Evolutionary conservation across 2,113 vertebrate species (phyloP), one percentile per base, ranked within the genome.

Genomic region (Gadus macrocephalus): DNA sequence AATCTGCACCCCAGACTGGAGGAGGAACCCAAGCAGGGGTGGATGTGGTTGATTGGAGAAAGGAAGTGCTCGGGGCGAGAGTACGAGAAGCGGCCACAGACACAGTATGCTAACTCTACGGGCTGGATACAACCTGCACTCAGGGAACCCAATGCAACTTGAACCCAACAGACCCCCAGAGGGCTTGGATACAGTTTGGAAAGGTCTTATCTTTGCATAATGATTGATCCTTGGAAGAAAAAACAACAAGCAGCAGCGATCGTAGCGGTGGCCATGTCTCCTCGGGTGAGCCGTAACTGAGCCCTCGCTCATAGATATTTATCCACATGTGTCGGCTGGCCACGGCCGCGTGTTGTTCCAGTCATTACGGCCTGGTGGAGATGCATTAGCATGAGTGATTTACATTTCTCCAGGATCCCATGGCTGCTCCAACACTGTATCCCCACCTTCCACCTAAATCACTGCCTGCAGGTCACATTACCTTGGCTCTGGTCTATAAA

Each of bases 351-450:
- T 64, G 62, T 70, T 77, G 75, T 70, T 64, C 28, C 20, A 71
- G 11, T 77, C 75, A 82, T 85, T 84, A 85, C 74, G 28, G 55
- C 6, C 25, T 67, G 49, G 59, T 63, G 56, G 60, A 67, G 19
- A 86, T 81, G 85, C 86, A 83, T 83, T 87, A 72, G 77, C 86
- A 88, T 87, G 85, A 86, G 62, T 79, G 28, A 82, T 87, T 87
- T 89, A 78, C 83, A 89, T 89, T 68, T 55, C 67, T 86, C 88
- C 78, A 60, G 60, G 77, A 78, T 80, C 17, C 12, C 70, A 72
- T 55, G 74, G 83, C 81, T 71, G 66, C 3, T 80, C 74, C 71
- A 35, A 80, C 84, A 74, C 78, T 74, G 78, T 84, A 86, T 89
- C 82, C 79, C 79, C 77, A 87, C 86, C 85, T 80, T 71, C 78